These are phyloP conservation scores for Xiphorhynchus elegans DNA, from an alignment of 2,113 vertebrate species.

Conservation along the genomic window DNA sequence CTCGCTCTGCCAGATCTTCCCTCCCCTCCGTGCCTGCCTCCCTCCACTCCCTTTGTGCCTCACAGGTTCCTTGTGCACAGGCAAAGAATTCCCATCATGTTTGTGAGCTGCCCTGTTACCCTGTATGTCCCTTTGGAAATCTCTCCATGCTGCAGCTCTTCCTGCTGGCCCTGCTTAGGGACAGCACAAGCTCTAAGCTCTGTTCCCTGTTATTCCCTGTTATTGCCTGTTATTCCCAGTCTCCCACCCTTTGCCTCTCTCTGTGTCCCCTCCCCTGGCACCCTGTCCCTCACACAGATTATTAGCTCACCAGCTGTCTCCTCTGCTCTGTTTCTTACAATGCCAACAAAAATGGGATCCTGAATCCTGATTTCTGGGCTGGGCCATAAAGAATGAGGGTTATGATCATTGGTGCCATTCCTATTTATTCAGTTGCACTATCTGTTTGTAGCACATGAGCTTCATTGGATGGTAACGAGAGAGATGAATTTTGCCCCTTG, in stretches of 20 bases:
- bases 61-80: not conserved
- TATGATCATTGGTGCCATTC: not conserved
- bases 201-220: not conserved
- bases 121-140: not conserved
- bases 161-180: not conserved
- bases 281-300: not conserved
- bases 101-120: not conserved
- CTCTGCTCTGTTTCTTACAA: not conserved
- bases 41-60: not conserved
- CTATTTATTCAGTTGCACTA: conserved; percentile 10
- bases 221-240: not conserved
- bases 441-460: not conserved
- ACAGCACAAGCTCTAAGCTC: not conserved
- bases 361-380: not conserved
- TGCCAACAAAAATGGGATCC: not conserved
- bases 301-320: not conserved
- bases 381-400: not conserved
- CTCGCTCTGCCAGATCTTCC: not conserved
- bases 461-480: not conserved
- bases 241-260: not conserved
- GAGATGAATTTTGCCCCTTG: conserved; percentile 30
- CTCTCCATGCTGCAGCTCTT: rapidly evolving
- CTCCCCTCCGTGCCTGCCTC: not conserved
- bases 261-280: not conserved
- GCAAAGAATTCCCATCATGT: rapidly evolving